phyloP scores from a whole-genome alignment of 2,113 vertebrate genomes.

The Tachysurus fulvidraco region DNA sequence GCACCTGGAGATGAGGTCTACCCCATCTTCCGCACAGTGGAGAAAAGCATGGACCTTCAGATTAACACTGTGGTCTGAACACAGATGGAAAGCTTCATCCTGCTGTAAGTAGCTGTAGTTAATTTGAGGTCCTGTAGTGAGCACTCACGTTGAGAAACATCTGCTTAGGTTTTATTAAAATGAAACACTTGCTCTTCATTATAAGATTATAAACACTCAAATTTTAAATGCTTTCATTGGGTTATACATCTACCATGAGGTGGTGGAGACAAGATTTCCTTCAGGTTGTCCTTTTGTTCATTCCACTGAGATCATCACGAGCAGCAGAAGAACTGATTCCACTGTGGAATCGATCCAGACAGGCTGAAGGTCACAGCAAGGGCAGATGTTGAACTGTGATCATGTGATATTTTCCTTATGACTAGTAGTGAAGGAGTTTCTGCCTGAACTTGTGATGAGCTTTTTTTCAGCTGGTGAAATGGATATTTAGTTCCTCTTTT shows the following conservation, averaged over 20 bases:
- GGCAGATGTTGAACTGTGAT: not conserved
- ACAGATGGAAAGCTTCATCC: not conserved
- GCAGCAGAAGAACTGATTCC: not conserved
- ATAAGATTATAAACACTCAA: too few relatives aligned
- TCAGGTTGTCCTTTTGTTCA: not conserved
- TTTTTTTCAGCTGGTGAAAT: not conserved
- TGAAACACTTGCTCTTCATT: not conserved
- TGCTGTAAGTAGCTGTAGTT: not conserved
- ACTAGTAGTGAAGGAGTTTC: not conserved
- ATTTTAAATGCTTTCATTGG: not conserved
- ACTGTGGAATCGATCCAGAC: not conserved
- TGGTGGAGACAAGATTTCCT: not conserved
- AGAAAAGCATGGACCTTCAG: not conserved
- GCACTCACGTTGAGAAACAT: too few relatives aligned
- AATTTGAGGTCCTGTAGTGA: too few relatives aligned
- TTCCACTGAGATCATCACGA: not conserved
- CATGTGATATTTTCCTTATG: not conserved
- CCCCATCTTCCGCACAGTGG: conserved; percentile 18
- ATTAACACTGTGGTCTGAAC: conserved; percentile 3
- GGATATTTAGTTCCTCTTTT: too few relatives aligned
- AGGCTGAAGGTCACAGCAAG: not conserved
- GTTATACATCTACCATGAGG: not conserved
- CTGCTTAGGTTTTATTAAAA: not conserved
- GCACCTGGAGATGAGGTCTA: not conserved
- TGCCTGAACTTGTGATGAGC: not conserved